Base-by-base conservation (phyloP, 2,888 invertebrate species). In the Pachydiplax longipennis region DNA sequence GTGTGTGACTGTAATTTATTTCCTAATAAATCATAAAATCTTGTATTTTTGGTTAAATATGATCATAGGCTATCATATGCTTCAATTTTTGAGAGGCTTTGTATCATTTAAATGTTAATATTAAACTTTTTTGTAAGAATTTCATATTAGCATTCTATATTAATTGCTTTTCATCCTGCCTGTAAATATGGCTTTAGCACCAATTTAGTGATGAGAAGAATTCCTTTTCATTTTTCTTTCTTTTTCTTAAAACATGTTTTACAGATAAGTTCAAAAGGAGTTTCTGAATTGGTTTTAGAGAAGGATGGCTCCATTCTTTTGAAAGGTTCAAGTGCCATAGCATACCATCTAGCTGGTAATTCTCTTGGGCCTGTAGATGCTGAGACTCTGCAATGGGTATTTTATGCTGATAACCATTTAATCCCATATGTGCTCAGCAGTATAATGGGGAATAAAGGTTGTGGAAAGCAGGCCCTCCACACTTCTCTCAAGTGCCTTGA, bases 271-370 rank as follows among this genome's bases (percentile, higher is more conserved):
- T 93, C 73, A 22, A 40, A 53, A 13, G 58, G 73, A 12, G 22
- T 95, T 94, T 94, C 95, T 22, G 95, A 95, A 91, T 95, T 95
- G 3, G 95, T 91, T 82, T n/a, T 73, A 58, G 53, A 81, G 81
- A 91, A 58, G 53, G 91, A 92, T 90, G 92, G 92, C 90, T 92
- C 92, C 25, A 92, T 92, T 58, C 92, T 92, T 61, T 91, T 94
- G 22, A 91, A 65, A 15, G 93, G 94, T 81, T 92, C 93, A 82
- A 93, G 92, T 91, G 94, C 94, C 10, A 94, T 94, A 82, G 92
- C 93, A 1, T 93, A 93, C 90, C 93, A 93, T 91, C 91, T 94
- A n/a, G 93, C 94, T 2, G 93, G 92, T 91, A 80, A 92, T 6
- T 91, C 93, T 80, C 91, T 94, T 25, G n/a, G 92, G 22, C 92